Base-by-base conservation (phyloP, 2,888 invertebrate genomes). In the Hirtodrosophila duncani region DNA sequence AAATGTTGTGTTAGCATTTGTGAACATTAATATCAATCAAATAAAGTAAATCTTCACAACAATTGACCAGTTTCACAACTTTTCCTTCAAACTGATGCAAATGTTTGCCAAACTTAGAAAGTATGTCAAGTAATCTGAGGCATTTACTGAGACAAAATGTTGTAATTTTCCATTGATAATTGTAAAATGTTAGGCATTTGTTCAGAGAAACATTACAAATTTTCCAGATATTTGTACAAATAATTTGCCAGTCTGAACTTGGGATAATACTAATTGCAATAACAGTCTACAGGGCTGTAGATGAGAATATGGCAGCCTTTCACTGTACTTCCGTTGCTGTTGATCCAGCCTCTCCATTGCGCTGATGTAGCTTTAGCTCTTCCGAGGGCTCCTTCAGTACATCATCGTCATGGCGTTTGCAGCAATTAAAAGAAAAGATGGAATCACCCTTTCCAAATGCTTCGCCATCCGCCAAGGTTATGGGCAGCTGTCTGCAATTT, bases 381-480 rank as follows among this genome's bases (percentile, higher is more conserved):
- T 72, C 72, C 6, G 21, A 39, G 5, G 68, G 46, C 27, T 70
- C 29, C 17, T 65, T 67, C 23, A 11, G 23, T 20, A 53, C 58
- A 13, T 71, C 68, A 10, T 61, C 60, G 26, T 71, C 43, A 38
- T 61, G 27, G 1, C 46, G 41, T 1, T 46, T 69, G 43, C 81
- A 58, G 33, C 84, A 84, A 21, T 83, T 81, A 69, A 89, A 89
- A 41, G 89, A 86, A 56, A 88, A 87, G 43, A 88, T 63, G 13
- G 83, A 74, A 65, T 89, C 89, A 11, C 86, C 88, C 70, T 87
- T 88, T 7, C 90, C 89, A 79, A 90, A 90, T 7, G 84, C 68
- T 77, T 90, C 90, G 1, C 90, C 90, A 64, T 90, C 90, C 63
- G 88, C 86, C 21, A 91, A 71, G 0, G 90, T 89, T 14, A 89